Conservation (phyloP, 2,888 invertebrate genomes). For the Kuschelorhynchus macadamiae region DNA sequence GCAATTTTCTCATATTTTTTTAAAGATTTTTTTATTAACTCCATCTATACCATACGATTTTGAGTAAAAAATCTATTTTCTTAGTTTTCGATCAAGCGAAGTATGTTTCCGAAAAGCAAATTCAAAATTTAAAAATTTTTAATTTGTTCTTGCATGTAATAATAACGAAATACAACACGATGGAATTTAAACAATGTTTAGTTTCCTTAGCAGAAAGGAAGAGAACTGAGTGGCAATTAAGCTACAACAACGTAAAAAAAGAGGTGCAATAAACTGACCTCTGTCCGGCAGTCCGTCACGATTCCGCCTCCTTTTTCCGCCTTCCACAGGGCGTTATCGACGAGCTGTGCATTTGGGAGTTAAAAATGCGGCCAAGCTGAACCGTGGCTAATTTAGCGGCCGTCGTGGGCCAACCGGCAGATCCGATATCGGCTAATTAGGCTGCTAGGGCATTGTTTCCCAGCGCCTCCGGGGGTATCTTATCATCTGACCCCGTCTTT, state of each 20-base stretch:
- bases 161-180: too few species aligned
- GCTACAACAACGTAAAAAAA: conserved; percentile 4
- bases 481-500: conserved; percentile 43
- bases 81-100: too few species aligned
- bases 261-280: conserved; percentile 44
- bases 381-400: conserved; percentile 46
- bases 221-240: too few species aligned
- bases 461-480: conserved; percentile 48
- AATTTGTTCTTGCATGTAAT: too few species aligned
- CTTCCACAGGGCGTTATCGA: conserved; percentile 46
- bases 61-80: too few species aligned
- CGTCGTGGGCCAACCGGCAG: conserved; percentile 39
- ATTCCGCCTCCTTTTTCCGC: conserved; percentile 44
- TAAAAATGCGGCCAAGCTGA: conserved; percentile 32
- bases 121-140: too few species aligned
- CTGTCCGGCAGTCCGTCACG: conserved; percentile 42
- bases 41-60: too few species aligned
- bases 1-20: too few species aligned
- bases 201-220: too few species aligned
- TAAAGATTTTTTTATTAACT: too few species aligned
- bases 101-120: too few species aligned
- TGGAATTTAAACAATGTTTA: too few species aligned
- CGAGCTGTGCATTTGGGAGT: conserved; percentile 32
- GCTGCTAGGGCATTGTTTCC: conserved; percentile 49
- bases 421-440: conserved; percentile 51